Evolutionary conservation across 2,113 vertebrate species (phyloP), one percentile per base, ranked within the genome.

Genomic region (Hippocampus barbouri): DNA sequence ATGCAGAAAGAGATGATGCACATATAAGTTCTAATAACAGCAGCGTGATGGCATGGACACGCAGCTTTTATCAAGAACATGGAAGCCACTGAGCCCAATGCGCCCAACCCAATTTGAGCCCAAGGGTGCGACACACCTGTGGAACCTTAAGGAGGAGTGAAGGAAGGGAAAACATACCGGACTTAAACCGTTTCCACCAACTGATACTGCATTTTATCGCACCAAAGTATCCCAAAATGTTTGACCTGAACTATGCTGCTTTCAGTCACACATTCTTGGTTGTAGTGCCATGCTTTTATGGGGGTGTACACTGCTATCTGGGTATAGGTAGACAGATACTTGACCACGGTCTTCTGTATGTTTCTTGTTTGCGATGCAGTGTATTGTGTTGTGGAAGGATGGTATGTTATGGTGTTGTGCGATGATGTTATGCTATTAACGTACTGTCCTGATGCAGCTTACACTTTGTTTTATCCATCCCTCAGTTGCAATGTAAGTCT

Each of bases 1-100:
- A 83, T 88, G 86, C 89, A 81, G 80, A 77, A 67, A 84, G 65
- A 84, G 62, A 84, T 85, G 83, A 86, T 82, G 84, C 83, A 88
- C 77, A 74, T 72, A 68, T 81, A 79, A 43, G 75, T 76, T 76
- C 54, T 76, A 80, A 90, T 77, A 85, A 85, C 70, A 80, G 87
- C 81, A 81, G 81, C 14, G 25, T 66, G 86, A 83, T 67, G 18
- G 30, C 38, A 61, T 76, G 74, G 69, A 84, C 84, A 72, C 72
- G 21, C 74, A 78, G 83, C 84, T 83, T 69, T 81, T 76, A 89
- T 83, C 83, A 78, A 81, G 81, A 38, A 66, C 27, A 70, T 85
- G 86, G 71, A 78, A 82, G 79, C 88, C 73, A 83, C 85, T 83
- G 71, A 77, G 85, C 80, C 83, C 82, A 83, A 84, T 84, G 72